Base-by-base conservation (phyloP, 2,888 invertebrate genomes). In the Apamea monoglypha region DNA sequence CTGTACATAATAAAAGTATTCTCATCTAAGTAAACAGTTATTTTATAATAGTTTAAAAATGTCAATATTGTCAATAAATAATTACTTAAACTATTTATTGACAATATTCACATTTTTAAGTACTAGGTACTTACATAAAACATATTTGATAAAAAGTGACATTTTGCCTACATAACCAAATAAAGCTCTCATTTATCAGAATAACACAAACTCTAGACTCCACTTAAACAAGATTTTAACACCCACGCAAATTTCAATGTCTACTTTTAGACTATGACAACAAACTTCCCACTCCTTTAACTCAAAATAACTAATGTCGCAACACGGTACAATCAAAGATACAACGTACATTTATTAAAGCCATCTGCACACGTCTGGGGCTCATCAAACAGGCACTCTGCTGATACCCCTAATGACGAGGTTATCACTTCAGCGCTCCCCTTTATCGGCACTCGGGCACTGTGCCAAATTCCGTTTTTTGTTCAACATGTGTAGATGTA, bases 341-440 rank as follows among this genome's bases (percentile, higher is more conserved):
- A 72, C 63, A 53, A 83, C 21, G 18, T 32, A 71, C 66, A 81
- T 81, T 70, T 56, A 74, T 72, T 68, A 71, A 71, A 76, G 71
- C 80, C 84, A 76, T 74, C 78, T 80, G 84, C 40, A 56, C 84
- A 67, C 70, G 80, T 80, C 83, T 86, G 83, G 87, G 7, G 74
- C 85, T 77, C 85, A 84, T 85, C 87, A 87, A 77, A 59, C 81
- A 63, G 71, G 73, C 84, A 70, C 83, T 76, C 76, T 74, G 84
- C 76, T 70, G 85, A 89, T 87, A 89, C 80, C 78, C 85, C 63
- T 87, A 88, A 88, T 84, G 87, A 87, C 73, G 68, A 64, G 87
- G 87, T 87, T 87, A 87, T 87, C 87, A 77, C 59, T 73, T 59
- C 66, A 71, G 75, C 59, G 59, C 70, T 68, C 73, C 59, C 75